Percentiles rank a stretch among this genome's conserved stretches.
Evolutionary conservation across 2,888 invertebrate species (phyloP).

Genomic region (Rhagophthalmus giganteus): DNA sequence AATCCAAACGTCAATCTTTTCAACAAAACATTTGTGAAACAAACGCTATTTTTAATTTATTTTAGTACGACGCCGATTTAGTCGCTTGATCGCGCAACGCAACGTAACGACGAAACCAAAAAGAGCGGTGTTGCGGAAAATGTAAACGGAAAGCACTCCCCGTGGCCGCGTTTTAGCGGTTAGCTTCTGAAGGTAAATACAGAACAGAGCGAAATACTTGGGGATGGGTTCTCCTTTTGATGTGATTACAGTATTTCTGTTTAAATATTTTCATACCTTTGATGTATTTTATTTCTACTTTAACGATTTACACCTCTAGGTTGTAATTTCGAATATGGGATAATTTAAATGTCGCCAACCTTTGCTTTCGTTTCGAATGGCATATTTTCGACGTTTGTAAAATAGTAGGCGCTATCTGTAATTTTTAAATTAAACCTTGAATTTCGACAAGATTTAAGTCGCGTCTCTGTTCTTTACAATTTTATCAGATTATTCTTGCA

Average conservation of each 20-base stretch:
- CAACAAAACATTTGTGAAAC: too few species aligned
- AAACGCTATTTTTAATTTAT: background rate
- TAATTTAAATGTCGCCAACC: too few species aligned
- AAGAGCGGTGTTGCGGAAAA: constrained; percentile 14
- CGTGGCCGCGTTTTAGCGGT: constrained; percentile 19
- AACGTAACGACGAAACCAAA: constrained; percentile 18
- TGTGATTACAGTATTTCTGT: constrained; percentile 17
- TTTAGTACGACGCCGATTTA: too few species aligned
- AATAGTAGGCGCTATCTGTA: too few species aligned
- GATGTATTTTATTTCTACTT: constrained; percentile 8
- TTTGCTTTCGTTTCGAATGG: too few species aligned
- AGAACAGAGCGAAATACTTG: constrained; percentile 12
- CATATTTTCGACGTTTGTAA: too few species aligned
- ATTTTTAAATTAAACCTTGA: too few species aligned
- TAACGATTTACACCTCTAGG: constrained; percentile 8
- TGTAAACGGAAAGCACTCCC: constrained; percentile 23
- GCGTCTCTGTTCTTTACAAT: constrained; percentile 10
- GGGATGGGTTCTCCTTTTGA: constrained; percentile 15
- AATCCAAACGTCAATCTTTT: too few species aligned
- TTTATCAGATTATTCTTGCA: constrained; percentile 20
- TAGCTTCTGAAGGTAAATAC: constrained; percentile 21
- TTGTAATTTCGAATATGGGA: too few species aligned
- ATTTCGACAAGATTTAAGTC: too few species aligned
- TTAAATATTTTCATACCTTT: constrained; percentile 11
- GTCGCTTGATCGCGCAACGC: constrained; percentile 20